Base-by-base conservation (phyloP, 2,888 invertebrate genomes). In the Synanthedon tipuliformis region DNA sequence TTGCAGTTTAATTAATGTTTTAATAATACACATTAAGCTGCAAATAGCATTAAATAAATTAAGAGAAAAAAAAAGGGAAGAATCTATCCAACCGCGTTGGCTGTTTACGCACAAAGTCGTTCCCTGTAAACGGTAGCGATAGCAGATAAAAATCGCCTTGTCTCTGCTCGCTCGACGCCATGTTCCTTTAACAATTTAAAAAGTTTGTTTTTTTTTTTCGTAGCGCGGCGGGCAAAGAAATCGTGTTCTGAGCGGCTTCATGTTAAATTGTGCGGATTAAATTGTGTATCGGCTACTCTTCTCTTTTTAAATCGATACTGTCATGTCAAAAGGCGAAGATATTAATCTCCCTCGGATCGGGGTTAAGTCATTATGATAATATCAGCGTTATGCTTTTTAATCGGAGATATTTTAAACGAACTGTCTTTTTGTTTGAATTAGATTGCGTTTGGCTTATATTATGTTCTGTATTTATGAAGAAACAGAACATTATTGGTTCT, bases 71-170 rank as follows among this genome's bases (percentile, higher is more conserved):
- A 54, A 52, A 53, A 51, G 55, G 51, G 55, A 56, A 55, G 51
- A 50, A 48, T 55, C 52, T 56, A 52, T 55, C 60, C 55, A 61
- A 63, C 63, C 62, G 56, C 55, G 55, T 56, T 40, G 57, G 56
- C 56, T 58, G 58, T 59, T 63, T 63, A 56, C 55, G 54, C 53
- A 53, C 59, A 53, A 53, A 58, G 59, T 34, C 10, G 7, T 34
- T 10, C 1, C 58, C 60, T 71, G 72, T 73, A 70, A 71, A 77
- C 78, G 69, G 78, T 76, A 78, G 78, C 60, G 55, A 53, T 52
- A 58, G 51, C 56, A 66, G 78, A 77, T 77, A 72, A 60, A 34
- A 61, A 75, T 76, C 73, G 59, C 56, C 58, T 61, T 63, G 70
- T 69, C 62, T 59, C 59, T 60, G 62, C 54, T 50, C 54, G 59